Conservation (phyloP, 2,113 vertebrate species). For the Trochalopteron elliotii region DNA sequence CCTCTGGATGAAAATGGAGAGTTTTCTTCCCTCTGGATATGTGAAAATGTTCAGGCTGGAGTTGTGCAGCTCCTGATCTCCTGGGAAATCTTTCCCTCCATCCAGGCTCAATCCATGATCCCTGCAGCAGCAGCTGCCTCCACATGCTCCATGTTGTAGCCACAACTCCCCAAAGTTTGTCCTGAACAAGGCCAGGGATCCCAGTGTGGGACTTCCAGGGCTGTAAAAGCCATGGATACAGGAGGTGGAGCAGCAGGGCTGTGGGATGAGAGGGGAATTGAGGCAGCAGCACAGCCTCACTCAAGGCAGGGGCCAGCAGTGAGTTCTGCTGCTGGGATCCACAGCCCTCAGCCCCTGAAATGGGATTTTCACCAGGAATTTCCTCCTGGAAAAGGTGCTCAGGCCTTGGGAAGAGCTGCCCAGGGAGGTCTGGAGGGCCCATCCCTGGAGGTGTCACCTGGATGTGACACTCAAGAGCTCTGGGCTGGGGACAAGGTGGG, state of each 20-base stretch:
- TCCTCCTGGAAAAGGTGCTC: fast-evolving
- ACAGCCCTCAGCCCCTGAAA: not conserved
- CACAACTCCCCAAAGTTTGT: not conserved
- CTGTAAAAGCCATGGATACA: fast-evolving
- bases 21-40: not conserved
- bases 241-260: not conserved
- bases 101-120: fast-evolving
- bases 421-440: not conserved
- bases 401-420: fast-evolving
- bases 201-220: not conserved
- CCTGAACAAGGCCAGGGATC: not conserved
- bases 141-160: not conserved
- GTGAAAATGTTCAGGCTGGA: not conserved
- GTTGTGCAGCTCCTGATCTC: not conserved
- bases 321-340: not conserved
- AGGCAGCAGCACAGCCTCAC: not conserved
- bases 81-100: fast-evolving
- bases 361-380: not conserved
- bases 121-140: not conserved
- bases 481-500: not conserved
- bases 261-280: not conserved
- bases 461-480: not conserved
- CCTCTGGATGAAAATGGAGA: not conserved
- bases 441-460: not conserved
- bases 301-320: not conserved